Evolutionary conservation across 1,140 invertebrate species (phyloP).

Genomic region (Babylonia areolata): DNA sequence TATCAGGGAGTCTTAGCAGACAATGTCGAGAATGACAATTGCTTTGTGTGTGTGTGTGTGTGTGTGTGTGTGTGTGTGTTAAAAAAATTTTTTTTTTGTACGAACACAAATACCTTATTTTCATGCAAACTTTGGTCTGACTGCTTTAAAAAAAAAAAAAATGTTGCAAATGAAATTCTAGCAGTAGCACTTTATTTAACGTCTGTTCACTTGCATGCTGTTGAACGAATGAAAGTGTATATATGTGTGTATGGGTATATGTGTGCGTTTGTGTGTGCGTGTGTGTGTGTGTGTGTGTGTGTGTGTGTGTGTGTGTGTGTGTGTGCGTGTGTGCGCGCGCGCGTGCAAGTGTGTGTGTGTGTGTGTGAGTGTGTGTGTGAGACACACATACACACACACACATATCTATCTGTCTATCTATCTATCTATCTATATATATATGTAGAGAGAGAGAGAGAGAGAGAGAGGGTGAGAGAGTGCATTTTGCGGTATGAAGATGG

Average conservation of each 20-base stretch:
- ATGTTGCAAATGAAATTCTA: not conserved
- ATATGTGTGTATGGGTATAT: not conserved
- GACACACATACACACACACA: too few species aligned
- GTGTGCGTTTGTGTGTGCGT: not conserved
- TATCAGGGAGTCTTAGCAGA: not conserved
- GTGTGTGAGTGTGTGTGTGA: not conserved
- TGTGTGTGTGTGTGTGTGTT: not conserved
- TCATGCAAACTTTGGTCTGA: too few species aligned
- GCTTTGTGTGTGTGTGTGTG: not conserved
- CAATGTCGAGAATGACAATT: not conserved
- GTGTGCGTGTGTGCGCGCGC: not conserved
- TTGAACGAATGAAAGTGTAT: not conserved
- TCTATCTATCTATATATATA: too few species aligned
- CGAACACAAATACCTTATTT: too few species aligned
- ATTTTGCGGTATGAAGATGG: too few species aligned
- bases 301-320: not conserved
- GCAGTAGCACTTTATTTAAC: too few species aligned
- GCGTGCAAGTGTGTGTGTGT: not conserved
- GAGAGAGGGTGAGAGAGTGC: too few species aligned
- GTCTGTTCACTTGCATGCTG: not conserved
- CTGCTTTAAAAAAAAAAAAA: not conserved
- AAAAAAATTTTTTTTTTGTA: not conserved
- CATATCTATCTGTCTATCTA: too few species aligned
- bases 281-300: constrained; percentile 5
- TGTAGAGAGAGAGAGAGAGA: too few species aligned